Percentiles rank a stretch among this genome's conserved stretches.
phyloP scores from a whole-genome alignment of 2,797 vertebrate genomes.

The Halcyon smyrnensis region DNA sequence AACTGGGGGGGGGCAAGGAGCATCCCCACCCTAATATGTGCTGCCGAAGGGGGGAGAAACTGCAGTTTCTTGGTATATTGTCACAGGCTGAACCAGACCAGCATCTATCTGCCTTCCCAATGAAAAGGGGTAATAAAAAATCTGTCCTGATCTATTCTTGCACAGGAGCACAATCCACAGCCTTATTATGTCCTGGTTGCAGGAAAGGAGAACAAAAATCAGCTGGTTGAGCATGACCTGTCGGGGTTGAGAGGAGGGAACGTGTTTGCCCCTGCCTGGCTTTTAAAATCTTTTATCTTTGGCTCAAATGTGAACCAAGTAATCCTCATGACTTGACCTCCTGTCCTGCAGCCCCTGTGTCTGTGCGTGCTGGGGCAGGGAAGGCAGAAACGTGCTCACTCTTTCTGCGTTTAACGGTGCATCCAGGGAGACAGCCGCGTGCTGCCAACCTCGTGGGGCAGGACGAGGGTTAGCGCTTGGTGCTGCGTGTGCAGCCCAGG shows the following conservation, averaged over 20 bases:
- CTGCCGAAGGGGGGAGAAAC: neutral
- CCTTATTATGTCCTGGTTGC: neutral
- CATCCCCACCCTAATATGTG: neutral
- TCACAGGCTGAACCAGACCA: neutral
- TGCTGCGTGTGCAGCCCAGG: neutral
- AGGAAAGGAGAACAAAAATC: neutral
- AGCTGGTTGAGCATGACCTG: neutral
- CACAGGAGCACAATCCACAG: neutral
- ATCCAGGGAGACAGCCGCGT: neutral
- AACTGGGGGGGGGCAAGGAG: neutral
- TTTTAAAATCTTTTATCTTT: neutral
- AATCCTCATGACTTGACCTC: neutral
- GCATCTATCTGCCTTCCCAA: neutral
- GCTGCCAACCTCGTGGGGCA: neutral
- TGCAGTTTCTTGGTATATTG: neutral
- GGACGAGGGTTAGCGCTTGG: neutral
- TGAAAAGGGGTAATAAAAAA: neutral
- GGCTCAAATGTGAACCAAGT: neutral
- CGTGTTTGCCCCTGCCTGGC: neutral
- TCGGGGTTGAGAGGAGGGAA: neutral
- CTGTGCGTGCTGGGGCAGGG: neutral
- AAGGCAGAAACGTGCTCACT: neutral
- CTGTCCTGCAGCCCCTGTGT: neutral
- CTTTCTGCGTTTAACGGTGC: neutral
- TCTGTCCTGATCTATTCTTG: rapidly evolving